Evolutionary conservation across 2,113 vertebrate species (phyloP).

Genomic region (Myiagra hebetior): DNA sequence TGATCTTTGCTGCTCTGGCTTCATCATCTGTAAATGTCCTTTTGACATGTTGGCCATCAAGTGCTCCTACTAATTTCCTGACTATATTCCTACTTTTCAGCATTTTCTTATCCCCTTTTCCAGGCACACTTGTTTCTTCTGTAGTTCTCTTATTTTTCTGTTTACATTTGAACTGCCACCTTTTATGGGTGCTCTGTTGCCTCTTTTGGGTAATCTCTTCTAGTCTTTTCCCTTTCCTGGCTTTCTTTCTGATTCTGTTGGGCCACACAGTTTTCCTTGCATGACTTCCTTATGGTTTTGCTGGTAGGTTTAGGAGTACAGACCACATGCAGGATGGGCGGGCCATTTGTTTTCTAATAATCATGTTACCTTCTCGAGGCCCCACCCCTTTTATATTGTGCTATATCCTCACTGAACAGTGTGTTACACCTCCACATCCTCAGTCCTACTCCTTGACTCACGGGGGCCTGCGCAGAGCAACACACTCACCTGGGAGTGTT

Average conservation of each 20-base stretch:
- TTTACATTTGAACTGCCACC: not conserved
- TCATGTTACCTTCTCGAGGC: not conserved
- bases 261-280: not conserved
- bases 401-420: not conserved
- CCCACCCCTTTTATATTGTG: not conserved
- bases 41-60: not conserved
- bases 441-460: not conserved
- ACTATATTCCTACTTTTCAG: not conserved
- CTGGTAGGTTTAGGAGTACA: not conserved
- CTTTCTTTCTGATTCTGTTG: not conserved
- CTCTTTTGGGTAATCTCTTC: not conserved
- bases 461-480: fast-evolving
- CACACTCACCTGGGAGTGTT: too few relatives aligned
- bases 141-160: not conserved
- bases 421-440: not conserved
- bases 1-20: not conserved
- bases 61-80: not conserved
- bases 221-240: not conserved
- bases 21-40: not conserved
- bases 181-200: not conserved
- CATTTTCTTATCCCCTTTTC: not conserved
- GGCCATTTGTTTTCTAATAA: not conserved
- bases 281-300: not conserved
- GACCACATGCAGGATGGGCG: not conserved
- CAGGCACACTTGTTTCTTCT: not conserved